phyloP scores from a whole-genome alignment of 2,113 vertebrate genomes.

The Gadus chalcogrammus region DNA sequence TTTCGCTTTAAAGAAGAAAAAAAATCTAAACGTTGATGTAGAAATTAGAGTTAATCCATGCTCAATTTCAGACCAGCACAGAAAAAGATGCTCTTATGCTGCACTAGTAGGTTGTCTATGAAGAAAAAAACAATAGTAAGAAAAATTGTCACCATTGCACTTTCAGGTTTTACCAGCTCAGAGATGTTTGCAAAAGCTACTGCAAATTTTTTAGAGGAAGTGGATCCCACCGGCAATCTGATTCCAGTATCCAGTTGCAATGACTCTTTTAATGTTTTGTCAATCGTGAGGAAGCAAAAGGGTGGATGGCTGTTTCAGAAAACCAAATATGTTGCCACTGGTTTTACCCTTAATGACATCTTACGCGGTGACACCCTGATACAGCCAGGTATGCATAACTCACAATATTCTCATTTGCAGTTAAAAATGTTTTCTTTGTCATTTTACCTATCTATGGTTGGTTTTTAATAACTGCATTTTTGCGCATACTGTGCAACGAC shows the following conservation, averaged over 20 bases:
- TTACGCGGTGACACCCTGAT: slow-evolving; percentile 73
- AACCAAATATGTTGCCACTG: slow-evolving; percentile 82
- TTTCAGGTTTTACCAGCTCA: neutral
- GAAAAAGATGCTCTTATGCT: too few species aligned
- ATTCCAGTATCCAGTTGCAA: slow-evolving; percentile 82
- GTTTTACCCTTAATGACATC: slow-evolving; percentile 81
- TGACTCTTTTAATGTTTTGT: slow-evolving; percentile 76
- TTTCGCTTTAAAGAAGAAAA: too few species aligned
- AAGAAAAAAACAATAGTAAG: neutral
- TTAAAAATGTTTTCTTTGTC: neutral
- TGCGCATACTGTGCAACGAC: slow-evolving; percentile 28
- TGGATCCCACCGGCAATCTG: slow-evolving; percentile 78
- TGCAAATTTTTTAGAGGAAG: slow-evolving; percentile 84
- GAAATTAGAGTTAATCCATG: too few species aligned
- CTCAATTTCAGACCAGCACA: too few species aligned
- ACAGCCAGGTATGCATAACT: slow-evolving; percentile 76
- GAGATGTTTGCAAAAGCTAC: slow-evolving; percentile 91
- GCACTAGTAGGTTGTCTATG: too few species aligned
- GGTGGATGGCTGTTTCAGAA: slow-evolving; percentile 88
- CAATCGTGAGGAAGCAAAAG: slow-evolving; percentile 82
- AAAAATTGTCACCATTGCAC: neutral
- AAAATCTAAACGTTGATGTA: too few species aligned
- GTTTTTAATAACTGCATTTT: neutral
- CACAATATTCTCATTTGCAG: neutral
- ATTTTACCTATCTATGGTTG: neutral